Evolutionary conservation across 2,113 vertebrate genomes (phyloP).

Genomic region (Gorsachius goisagi): DNA sequence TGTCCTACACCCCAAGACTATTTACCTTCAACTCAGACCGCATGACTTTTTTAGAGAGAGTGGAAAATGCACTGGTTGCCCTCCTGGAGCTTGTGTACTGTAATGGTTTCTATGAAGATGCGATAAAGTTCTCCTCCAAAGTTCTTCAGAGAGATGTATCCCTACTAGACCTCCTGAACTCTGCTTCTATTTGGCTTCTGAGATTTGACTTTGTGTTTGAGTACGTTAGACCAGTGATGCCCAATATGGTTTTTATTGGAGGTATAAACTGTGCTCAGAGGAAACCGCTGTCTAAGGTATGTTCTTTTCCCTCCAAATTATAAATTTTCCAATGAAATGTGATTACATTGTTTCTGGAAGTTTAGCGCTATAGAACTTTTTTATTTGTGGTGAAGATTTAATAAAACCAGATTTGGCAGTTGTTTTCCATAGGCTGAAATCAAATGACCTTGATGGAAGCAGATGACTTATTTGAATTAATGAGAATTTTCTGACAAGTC

Average conservation of each 20-base stretch:
- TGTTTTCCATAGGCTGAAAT: background rate
- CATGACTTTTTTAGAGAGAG: constrained; percentile 82
- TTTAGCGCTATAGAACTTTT: accelerated
- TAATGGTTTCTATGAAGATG: constrained; percentile 44
- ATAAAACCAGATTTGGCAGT: background rate
- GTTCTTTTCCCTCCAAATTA: background rate
- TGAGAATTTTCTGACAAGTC: background rate
- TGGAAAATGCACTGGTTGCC: constrained; percentile 74
- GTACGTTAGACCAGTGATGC: constrained; percentile 83
- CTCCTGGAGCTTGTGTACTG: constrained; percentile 74
- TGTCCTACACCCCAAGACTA: constrained; percentile 32
- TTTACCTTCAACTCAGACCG: constrained; percentile 38
- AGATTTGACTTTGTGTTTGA: constrained; percentile 84
- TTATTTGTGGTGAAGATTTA: background rate
- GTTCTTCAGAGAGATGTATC: constrained; percentile 77
- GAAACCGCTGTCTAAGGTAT: constrained; percentile 39
- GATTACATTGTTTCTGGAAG: accelerated
- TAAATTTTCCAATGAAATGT: background rate
- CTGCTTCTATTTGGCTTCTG: constrained; percentile 78
- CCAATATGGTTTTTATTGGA: constrained; percentile 82
- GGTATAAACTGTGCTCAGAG: constrained; percentile 72
- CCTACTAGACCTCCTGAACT: constrained; percentile 62
- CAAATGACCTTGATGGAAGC: background rate
- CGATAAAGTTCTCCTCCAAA: constrained; percentile 61
- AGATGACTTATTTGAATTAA: background rate